Base-by-base conservation (phyloP, 2,888 invertebrate genomes). In the Eristalinus sepulchralis region DNA sequence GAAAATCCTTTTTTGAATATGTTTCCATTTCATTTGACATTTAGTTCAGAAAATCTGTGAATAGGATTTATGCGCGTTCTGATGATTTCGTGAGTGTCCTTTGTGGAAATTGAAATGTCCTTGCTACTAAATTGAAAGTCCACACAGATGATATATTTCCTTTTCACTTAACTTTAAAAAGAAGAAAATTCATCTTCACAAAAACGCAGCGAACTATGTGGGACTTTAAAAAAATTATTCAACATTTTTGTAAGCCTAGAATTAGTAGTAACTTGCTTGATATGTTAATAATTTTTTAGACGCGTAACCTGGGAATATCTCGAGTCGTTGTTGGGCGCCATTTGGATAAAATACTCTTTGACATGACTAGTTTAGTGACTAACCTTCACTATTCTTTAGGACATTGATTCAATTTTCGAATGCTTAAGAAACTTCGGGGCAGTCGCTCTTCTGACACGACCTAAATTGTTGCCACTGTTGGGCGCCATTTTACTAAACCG, bases 1-100 rank as follows among this genome's bases (percentile, higher is more conserved):
- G 68, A 71, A 84, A 81, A 81, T 80, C 80, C 71, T 31, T 53
- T 67, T 33, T 57, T 72, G 55, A 59, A 62, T 10, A 63, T 31
- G 63, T 78, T 72, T 67, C 66, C 66, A 59, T 79, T 17, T 62
- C 66, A 62, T 59, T 71, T 36, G 36, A 13, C 55, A 27, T 9
- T 34, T 66, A 11, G 13, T 73, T 80, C 53, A 59, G 1, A 33
- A 59, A 80, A 80, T 73, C 66, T 31, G 8, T 47, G 1, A 17
- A 10, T 9, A 8, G 10, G 34, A 47, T 47, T 17, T 47, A 47
- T 47, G 47, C 17, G 4, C 47, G 47, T 6, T 31, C 27, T 33
- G 33, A 24, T n/a, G 20, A 71, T 34, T 64, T 17, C 34, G 27
- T 34, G 10, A 39, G 39, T 8, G 6, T 17, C 17, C 17, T 17